Evolutionary conservation across 1,140 invertebrate genomes (phyloP).

Genomic region (Dolichoris vasculosae): DNA sequence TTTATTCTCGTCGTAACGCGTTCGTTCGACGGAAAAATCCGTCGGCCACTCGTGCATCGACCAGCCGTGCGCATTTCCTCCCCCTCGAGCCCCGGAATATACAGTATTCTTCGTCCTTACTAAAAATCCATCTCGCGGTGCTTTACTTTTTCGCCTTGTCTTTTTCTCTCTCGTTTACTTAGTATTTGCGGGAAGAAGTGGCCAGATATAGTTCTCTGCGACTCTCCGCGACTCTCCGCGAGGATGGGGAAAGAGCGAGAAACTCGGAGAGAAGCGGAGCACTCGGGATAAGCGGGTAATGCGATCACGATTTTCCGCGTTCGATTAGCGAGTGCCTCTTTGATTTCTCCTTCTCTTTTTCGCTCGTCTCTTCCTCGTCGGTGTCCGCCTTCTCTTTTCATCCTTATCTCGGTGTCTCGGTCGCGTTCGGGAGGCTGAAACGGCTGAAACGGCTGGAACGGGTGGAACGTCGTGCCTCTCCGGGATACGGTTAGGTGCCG

Average conservation of each 20-base stretch:
- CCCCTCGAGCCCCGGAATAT: neutral
- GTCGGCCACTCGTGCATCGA: slow-evolving; percentile 54
- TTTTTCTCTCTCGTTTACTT: neutral
- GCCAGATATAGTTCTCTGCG: neutral
- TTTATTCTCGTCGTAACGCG: slow-evolving; percentile 61
- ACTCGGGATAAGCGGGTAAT: slow-evolving; percentile 45
- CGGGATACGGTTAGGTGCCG: slow-evolving; percentile 23
- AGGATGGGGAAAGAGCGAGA: slow-evolving; percentile 8
- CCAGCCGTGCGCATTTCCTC: slow-evolving; percentile 21
- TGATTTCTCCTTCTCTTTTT: slow-evolving; percentile 51
- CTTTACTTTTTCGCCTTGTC: neutral
- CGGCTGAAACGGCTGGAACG: no score
- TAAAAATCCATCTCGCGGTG: slow-evolving; percentile 13
- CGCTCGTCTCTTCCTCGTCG: slow-evolving; percentile 23
- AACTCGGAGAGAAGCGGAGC: neutral
- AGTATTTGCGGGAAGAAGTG: neutral
- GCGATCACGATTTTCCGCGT: slow-evolving; percentile 67
- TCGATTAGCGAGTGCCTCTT: slow-evolving; percentile 63
- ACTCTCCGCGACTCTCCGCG: no score
- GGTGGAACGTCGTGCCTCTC: slow-evolving; percentile 25
- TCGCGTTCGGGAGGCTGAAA: neutral
- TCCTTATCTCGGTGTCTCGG: slow-evolving; percentile 41
- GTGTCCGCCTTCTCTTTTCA: slow-evolving; percentile 28
- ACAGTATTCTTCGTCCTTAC: slow-evolving; percentile 11
- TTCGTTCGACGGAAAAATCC: slow-evolving; percentile 58